Percentiles rank a stretch among this genome's conserved stretches.
phyloP scores from a whole-genome alignment of 2,888 invertebrate species.

The Bruchidius siliquastri region DNA sequence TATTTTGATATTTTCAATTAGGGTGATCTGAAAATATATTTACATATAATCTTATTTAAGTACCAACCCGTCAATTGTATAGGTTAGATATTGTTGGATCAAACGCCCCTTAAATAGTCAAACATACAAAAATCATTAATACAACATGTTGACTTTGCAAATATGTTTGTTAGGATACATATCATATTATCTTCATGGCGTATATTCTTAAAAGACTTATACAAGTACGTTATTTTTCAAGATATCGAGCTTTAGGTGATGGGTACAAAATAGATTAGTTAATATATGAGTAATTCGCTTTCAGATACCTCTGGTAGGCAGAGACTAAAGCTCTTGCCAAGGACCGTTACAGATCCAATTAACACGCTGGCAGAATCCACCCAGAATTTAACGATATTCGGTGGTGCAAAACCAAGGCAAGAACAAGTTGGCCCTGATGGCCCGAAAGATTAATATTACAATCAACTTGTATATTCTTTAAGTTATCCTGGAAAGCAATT shows the following conservation, averaged over 20 bases:
- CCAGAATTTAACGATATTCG: slow-evolving; percentile 87
- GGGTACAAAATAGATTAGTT: neutral
- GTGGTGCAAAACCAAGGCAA: slow-evolving; percentile 89
- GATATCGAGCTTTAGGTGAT: neutral
- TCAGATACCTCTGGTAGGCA: slow-evolving; percentile 77
- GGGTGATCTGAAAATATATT: too few relatives aligned
- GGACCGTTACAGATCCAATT: slow-evolving; percentile 81
- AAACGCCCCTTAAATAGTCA: too few relatives aligned
- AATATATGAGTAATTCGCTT: slow-evolving; percentile 6
- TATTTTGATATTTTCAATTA: too few relatives aligned
- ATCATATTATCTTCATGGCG: too few relatives aligned
- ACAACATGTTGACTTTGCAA: too few relatives aligned
- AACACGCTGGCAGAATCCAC: slow-evolving; percentile 82
- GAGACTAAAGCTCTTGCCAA: slow-evolving; percentile 75
- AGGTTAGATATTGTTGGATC: too few relatives aligned
- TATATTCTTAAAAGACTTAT: too few relatives aligned
- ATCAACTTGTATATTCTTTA: neutral
- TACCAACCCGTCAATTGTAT: too few relatives aligned
- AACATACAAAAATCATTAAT: too few relatives aligned
- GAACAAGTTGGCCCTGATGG: slow-evolving; percentile 49
- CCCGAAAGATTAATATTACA: slow-evolving; percentile 6
- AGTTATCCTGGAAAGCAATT: neutral
- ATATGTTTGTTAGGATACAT: too few relatives aligned
- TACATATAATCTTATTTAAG: too few relatives aligned
- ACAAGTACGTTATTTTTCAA: neutral